Base-by-base conservation (phyloP, 2,888 invertebrate genomes). In the Drosophila nr. perissopoda region DNA sequence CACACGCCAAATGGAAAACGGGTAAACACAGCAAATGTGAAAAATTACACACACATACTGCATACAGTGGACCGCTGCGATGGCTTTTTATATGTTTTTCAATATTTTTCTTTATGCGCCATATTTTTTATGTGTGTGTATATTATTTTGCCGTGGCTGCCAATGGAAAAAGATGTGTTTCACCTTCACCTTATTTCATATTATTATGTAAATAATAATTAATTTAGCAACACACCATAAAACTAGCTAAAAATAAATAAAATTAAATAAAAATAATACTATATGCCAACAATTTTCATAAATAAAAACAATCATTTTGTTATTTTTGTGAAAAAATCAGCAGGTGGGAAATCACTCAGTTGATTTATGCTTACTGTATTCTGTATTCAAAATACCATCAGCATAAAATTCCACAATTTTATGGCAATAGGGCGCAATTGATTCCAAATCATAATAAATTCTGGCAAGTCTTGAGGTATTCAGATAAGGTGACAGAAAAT, bases 161-260 rank as follows among this genome's bases (percentile, higher is more conserved):
- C 42, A 75, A 86, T 66, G 71, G 75, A 72, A 83, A 77, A 79
- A 79, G 63, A 83, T 76, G 83, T 82, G 75, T 72, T 73, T 90
- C 84, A 87, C 90, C 90, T 90, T 90, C 89, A 79, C 79, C 88
- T 90, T 90, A 87, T 81, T 90, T 89, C 73, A 71, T 59, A 86
- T 72, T 76, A 82, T 84, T 82, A 72, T 83, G 83, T 85, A 87
- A 87, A 84, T 85, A 87, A 73, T 81, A 86, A 88, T 88, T 88
- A 76, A 85, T 77, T 85, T 85, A 74, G 58, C 65, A 68, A 49
- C 40, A 67, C 75, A 67, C 69, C 59, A 83, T 74, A 82, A 77
- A 63, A 71, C 68, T 58, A 54, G 29, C 36, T 38, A 52, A 51
- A 60, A 64, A 64, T 49, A 65, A 36, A 29, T 49, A 52, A 27